A percentile compares a stretch with the other conserved stretches of the same genome.
phyloP scores from a whole-genome alignment of 2,888 invertebrate genomes.

The Gerris lacustris region DNA sequence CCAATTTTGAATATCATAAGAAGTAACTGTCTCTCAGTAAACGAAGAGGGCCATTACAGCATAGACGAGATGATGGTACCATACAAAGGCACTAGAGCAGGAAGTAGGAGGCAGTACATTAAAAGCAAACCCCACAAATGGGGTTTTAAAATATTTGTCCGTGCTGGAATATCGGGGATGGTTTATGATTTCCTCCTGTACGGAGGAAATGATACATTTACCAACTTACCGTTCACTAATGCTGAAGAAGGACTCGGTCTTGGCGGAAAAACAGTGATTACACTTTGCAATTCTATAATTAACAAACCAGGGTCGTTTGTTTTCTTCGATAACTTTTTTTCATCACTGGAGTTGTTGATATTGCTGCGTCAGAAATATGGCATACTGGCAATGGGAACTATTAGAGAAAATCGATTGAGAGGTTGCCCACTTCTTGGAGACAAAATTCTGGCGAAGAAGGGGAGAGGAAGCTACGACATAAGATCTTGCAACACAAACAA shows the following conservation, averaged over 20 bases:
- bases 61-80: conserved; percentile 35
- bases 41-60: conserved; percentile 27
- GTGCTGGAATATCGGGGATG: conserved; percentile 32
- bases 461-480: conserved; percentile 14
- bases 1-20: conserved; percentile 12
- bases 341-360: conserved; percentile 17
- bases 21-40: conserved; percentile 21
- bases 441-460: conserved; percentile 18
- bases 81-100: conserved; percentile 34
- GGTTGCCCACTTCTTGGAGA: conserved; percentile 20
- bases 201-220: conserved; percentile 32
- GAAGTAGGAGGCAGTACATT: conserved; percentile 33
- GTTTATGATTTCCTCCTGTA: conserved; percentile 34
- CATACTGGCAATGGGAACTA: conserved; percentile 23
- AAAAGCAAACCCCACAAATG: conserved; percentile 35
- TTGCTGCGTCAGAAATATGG: conserved; percentile 21
- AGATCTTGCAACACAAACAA: conserved; percentile 21
- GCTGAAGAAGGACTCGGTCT: conserved; percentile 29
- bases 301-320: conserved; percentile 21
- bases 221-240: conserved; percentile 27
- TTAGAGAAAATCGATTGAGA: conserved; percentile 20
- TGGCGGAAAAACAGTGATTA: conserved; percentile 32
- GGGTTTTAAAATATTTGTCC: conserved; percentile 34
- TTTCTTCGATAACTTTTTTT: conserved; percentile 30
- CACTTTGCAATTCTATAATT: conserved; percentile 27